Evolutionary conservation across 1,140 invertebrate genomes (phyloP), one percentile per base, ranked within the genome.

Genomic region (Heliconius melpomene): DNA sequence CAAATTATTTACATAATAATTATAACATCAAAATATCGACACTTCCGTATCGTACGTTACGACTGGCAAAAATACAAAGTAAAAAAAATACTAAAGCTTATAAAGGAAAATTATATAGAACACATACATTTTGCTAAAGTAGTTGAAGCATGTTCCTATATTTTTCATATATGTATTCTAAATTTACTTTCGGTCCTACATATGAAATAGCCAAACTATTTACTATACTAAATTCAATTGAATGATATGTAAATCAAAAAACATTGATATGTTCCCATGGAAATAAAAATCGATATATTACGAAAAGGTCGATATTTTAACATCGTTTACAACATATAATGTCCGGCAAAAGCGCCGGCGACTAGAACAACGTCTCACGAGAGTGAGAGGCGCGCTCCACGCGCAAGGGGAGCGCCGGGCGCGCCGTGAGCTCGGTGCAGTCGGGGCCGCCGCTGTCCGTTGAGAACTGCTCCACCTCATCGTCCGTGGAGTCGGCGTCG

Each of bases 381-480:
- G 93, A 94, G 71, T 90, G 89, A 20, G 92, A 92, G 52, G 90
- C 87, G 75, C 85, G 89, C 38, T 90, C 87, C 9, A 90, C 74
- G 50, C 86, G 87, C 73, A 88, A 36, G 16, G 89, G 86, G 75
- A 87, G 79, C 52, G 80, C 83, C 32, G 91, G 89, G 52, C 92
- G 84, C 74, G 85, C 92, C 11, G 90, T 81, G 16, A 94, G 83
- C 81, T 93, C 93, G 38, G 93, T 93, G 76, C 88, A 86, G 18
- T 92, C 92, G 73, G 83, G 82, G 7, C 91, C 93, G 57, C 97
- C 97, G 85, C 97, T 97, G 87, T 97, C 97, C 40, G 97, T 97
- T 66, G 97, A 97, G 88, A 97, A 97, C 80, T 97, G 97, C 82
- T 97, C 97, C 77, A 97, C 96, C 88, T 97, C 97, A 86, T 97